Conservation (phyloP, 2,888 invertebrate genomes). For the Pterobdella sp. region DNA sequence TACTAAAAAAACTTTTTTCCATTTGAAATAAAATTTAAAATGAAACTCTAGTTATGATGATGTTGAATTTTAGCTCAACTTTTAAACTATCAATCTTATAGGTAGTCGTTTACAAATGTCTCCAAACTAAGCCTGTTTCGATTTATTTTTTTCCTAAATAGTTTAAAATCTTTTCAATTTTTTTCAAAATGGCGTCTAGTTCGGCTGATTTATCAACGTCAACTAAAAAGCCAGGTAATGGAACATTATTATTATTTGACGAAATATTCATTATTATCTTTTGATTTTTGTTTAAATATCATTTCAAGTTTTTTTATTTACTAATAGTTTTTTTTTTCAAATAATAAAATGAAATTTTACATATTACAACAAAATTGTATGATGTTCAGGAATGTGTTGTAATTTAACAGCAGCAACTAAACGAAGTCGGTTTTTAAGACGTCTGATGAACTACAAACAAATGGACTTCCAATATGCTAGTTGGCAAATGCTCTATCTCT, state of each 20-base stretch:
- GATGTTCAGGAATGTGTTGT: constrained; percentile 14
- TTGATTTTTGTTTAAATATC: background rate
- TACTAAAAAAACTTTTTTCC: background rate
- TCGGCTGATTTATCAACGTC: background rate
- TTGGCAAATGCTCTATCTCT: constrained; percentile 97
- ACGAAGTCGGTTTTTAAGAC: constrained; percentile 55
- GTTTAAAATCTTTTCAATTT: no score
- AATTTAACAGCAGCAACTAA: constrained; percentile 69
- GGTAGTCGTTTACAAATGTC: background rate
- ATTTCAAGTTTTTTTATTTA: background rate
- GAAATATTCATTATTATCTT: no score
- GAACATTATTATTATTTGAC: no score
- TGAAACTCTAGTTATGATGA: background rate
- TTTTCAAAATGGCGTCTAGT: constrained; percentile 4
- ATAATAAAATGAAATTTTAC: background rate
- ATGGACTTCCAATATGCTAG: constrained; percentile 99
- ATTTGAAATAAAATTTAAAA: background rate
- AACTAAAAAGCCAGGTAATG: background rate
- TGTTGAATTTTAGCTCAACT: background rate
- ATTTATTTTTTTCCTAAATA: background rate
- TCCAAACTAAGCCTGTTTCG: background rate
- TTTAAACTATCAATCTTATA: background rate
- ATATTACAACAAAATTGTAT: background rate
- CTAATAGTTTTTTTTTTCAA: background rate
- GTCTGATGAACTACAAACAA: constrained; percentile 70